Conservation (phyloP, 2,888 invertebrate species). For the Ferdinandea cuprea region DNA sequence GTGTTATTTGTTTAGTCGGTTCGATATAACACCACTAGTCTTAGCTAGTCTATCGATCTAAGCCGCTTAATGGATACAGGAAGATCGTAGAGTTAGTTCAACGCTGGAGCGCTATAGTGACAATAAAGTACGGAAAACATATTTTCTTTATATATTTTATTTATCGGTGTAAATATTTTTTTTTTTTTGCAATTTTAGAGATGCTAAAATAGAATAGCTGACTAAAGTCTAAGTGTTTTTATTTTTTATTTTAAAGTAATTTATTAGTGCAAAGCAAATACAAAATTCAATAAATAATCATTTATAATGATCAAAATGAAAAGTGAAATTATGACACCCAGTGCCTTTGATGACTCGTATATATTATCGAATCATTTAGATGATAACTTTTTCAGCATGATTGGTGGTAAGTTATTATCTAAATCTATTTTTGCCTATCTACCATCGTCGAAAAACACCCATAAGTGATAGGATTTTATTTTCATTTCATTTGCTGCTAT, state of each 20-base stretch:
- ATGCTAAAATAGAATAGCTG: constrained; percentile 5
- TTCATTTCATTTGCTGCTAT: constrained; percentile 24
- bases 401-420: constrained; percentile 77
- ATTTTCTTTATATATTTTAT: constrained; percentile 33
- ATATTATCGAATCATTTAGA: constrained; percentile 78
- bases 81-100: constrained; percentile 32
- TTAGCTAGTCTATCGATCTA: constrained; percentile 60
- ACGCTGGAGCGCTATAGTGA: constrained; percentile 34
- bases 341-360: constrained; percentile 81
- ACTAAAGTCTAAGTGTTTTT: constrained; percentile 20
- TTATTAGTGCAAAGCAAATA: constrained; percentile 26
- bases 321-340: constrained; percentile 81
- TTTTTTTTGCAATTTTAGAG: constrained; percentile 20
- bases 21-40: constrained; percentile 60
- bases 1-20: constrained; percentile 71
- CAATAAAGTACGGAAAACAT: constrained; percentile 41
- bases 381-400: constrained; percentile 81
- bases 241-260: constrained; percentile 21
- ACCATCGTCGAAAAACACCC: constrained; percentile 19
- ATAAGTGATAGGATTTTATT: constrained; percentile 31
- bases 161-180: constrained; percentile 40
- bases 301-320: constrained; percentile 81
- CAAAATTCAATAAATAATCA: constrained; percentile 15
- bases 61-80: constrained; percentile 60
- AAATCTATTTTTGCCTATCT: constrained; percentile 5